phyloP scores from a whole-genome alignment of 2,888 invertebrate genomes.

The Tolmerus cingulatus region DNA sequence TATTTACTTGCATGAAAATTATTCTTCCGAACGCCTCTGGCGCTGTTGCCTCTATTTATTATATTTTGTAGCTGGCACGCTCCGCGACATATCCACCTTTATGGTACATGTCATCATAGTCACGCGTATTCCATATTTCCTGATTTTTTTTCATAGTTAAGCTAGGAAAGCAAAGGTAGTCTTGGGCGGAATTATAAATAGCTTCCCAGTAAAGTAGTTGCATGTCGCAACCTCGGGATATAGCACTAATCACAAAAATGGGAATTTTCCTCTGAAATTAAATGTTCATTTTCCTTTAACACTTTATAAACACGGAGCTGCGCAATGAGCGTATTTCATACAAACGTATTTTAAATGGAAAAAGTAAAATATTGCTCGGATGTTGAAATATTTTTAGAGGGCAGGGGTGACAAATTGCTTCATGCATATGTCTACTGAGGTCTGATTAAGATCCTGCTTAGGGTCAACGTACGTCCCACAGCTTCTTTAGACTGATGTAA shows the following conservation, averaged over 20 bases:
- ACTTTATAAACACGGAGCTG: neutral
- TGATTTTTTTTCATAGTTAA: neutral
- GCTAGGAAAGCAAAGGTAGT: neutral
- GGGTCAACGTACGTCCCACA: neutral
- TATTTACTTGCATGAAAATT: neutral
- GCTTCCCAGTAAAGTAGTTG: neutral
- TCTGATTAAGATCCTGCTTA: neutral
- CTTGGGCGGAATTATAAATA: neutral
- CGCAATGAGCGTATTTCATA: neutral
- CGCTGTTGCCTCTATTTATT: neutral
- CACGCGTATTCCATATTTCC: neutral
- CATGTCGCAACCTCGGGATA: neutral
- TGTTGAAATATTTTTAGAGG: neutral
- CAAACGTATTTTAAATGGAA: neutral
- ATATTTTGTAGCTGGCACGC: neutral
- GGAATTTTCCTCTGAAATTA: neutral
- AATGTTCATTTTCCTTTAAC: neutral
- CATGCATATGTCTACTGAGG: neutral
- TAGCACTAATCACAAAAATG: neutral
- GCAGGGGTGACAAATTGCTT: neutral
- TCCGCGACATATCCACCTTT: neutral
- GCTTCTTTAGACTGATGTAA: neutral
- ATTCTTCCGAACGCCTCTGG: neutral
- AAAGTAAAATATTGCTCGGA: neutral
- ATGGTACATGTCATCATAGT: neutral